Percentiles rank a stretch among this genome's conserved stretches.
Evolutionary conservation across 2,797 vertebrate genomes (phyloP).

Genomic region (Sylvilagus floridanus): DNA sequence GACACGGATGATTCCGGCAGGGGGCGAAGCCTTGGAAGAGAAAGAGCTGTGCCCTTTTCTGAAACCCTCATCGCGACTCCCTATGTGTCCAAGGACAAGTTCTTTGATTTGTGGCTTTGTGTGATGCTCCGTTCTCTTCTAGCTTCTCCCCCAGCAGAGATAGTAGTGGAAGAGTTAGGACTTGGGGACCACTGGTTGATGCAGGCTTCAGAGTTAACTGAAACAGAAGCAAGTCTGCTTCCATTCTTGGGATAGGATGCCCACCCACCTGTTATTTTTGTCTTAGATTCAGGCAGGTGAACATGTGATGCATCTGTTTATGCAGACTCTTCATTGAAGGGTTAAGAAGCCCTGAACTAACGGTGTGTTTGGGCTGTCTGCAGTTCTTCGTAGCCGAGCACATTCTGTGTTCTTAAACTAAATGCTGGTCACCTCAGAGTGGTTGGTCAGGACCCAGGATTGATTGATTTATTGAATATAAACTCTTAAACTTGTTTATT

Average conservation of each 20-base stretch:
- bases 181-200: not conserved
- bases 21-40: not conserved
- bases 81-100: not conserved
- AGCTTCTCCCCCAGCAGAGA: not conserved
- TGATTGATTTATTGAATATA: conserved; percentile 52
- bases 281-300: not conserved
- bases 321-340: not conserved
- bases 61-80: not conserved
- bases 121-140: not conserved
- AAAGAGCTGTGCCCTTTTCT: not conserved
- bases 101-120: not conserved
- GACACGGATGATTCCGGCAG: not conserved
- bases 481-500: conserved; percentile 58
- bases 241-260: conserved; percentile 47
- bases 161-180: not conserved
- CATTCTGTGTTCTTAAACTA: conserved; percentile 57
- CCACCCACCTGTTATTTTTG: not conserved
- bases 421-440: not conserved
- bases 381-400: conserved; percentile 47
- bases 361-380: not conserved
- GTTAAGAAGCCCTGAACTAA: not conserved
- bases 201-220: conserved; percentile 25
- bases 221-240: conserved; percentile 62
- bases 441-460: not conserved
- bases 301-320: conserved; percentile 6